Evolutionary conservation across 1,140 invertebrate genomes (phyloP).

Genomic region (Phthorimaea operculella): DNA sequence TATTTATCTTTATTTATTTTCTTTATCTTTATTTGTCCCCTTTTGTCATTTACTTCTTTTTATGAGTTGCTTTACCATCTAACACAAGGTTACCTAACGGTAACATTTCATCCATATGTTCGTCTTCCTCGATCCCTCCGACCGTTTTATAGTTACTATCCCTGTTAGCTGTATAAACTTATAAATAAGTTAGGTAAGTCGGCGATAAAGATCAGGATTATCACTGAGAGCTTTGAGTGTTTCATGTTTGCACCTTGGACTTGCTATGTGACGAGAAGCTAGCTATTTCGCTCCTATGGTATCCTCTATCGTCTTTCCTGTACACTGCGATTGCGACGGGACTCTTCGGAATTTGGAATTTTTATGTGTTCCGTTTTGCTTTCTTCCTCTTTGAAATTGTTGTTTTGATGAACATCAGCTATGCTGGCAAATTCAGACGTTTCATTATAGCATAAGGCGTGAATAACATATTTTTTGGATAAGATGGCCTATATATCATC

Average conservation of each 20-base stretch:
- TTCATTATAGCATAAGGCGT: too few relatives aligned
- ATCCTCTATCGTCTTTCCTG: constrained; percentile 63
- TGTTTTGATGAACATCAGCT: too few relatives aligned
- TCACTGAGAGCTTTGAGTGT: constrained; percentile 69
- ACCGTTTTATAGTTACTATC: constrained; percentile 36
- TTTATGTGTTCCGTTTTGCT: constrained; percentile 22
- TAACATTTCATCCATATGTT: too few relatives aligned
- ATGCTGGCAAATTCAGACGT: too few relatives aligned
- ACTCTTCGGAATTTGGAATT: constrained; percentile 29
- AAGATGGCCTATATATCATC: too few relatives aligned
- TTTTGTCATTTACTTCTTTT: too few relatives aligned
- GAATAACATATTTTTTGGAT: too few relatives aligned
- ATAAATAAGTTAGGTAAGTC: constrained; percentile 44
- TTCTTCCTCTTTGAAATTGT: not conserved
- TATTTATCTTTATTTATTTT: too few relatives aligned
- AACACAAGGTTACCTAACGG: too few relatives aligned
- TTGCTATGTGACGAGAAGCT: constrained; percentile 67
- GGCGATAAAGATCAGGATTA: constrained; percentile 45
- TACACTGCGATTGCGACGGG: constrained; percentile 63
- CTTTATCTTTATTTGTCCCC: too few relatives aligned
- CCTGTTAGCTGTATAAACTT: constrained; percentile 37
- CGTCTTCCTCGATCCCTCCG: not conserved
- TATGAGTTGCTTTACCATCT: too few relatives aligned
- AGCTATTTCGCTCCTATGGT: constrained; percentile 63
- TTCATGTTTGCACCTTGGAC: constrained; percentile 70